Evolutionary conservation across 2,888 invertebrate genomes (phyloP), one percentile per base, ranked within the genome.

Genomic region (Amphipyra berbera): DNA sequence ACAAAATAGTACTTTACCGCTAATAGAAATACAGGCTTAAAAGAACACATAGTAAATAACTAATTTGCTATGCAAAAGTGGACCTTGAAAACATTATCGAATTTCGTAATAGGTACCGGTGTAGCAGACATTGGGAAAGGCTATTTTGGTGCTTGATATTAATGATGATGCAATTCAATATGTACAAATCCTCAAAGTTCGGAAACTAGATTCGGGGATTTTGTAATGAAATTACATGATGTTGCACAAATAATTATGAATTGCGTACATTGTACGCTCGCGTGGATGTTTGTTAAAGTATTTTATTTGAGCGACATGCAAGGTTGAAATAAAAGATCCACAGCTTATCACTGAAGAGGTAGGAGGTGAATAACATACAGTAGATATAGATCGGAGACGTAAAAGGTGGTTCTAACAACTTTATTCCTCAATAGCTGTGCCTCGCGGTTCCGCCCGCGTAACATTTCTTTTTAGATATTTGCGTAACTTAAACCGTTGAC

Each of bases 51-150:
- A 52, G 41, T 49, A 46, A 48, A 45, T 49, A 46, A 48, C 21
- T 50, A 21, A 64, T 52, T 45, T 41, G 54, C 13, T 55, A 59
- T 44, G 58, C 40, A 42, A 47, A 27, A 45, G 5, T 48, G 21
- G 37, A 55, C 74, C 73, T 74, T 77, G 78, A 49, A 38, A n/a
- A 41, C 52, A 53, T 14, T 12, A 47, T 33, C n/a, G 40, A 53
- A 65, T 65, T 68, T 68, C 52, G 61, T 57, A 66, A 61, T 49
- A n/a, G n/a, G n/a, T n/a, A 55, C 14, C 21, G 6, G 37, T 7
- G 2, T 44, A 21, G 8, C 35, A 7, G 44, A 21, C 21, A 37
- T 78, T 76, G 21, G 49, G 45, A 64, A 66, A 76, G 9, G 14
- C 8, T 40, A 14, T 45, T 59, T 77, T 45, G 49, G 54, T 33